phyloP scores from a whole-genome alignment of 2,113 vertebrate species.

The Zosterops pallidus region DNA sequence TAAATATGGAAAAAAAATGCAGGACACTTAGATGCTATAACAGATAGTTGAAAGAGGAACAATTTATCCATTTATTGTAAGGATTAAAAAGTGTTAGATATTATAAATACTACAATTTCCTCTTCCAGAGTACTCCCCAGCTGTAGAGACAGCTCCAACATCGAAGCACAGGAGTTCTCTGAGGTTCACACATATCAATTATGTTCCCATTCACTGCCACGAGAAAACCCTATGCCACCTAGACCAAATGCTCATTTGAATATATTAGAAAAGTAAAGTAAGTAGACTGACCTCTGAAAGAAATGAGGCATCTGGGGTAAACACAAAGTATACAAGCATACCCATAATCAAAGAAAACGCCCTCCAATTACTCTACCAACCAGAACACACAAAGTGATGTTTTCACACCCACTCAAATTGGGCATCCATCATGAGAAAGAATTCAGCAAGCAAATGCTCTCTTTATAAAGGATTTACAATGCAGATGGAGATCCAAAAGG shows the following conservation, averaged over 20 bases:
- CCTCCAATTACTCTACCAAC: background rate
- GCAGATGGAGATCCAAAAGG: background rate
- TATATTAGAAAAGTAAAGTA: background rate
- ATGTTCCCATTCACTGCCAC: background rate
- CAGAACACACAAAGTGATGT: background rate
- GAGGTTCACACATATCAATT: background rate
- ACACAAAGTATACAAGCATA: background rate
- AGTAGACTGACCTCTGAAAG: background rate
- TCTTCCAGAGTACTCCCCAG: background rate
- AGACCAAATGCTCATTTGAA: background rate
- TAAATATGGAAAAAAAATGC: rapidly evolving
- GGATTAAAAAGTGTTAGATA: background rate
- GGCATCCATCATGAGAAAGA: background rate
- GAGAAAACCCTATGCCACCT: background rate
- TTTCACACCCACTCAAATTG: background rate
- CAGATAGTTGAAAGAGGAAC: background rate
- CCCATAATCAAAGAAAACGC: background rate
- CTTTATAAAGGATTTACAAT: background rate
- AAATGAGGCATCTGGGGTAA: background rate
- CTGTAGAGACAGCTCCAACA: background rate
- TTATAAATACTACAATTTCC: background rate
- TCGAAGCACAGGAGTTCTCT: background rate
- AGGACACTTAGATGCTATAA: background rate
- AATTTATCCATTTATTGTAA: background rate
- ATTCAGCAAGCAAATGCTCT: background rate